Base-by-base conservation (phyloP, 1,140 invertebrate genomes). In the Metopolophium dirhodum region DNA sequence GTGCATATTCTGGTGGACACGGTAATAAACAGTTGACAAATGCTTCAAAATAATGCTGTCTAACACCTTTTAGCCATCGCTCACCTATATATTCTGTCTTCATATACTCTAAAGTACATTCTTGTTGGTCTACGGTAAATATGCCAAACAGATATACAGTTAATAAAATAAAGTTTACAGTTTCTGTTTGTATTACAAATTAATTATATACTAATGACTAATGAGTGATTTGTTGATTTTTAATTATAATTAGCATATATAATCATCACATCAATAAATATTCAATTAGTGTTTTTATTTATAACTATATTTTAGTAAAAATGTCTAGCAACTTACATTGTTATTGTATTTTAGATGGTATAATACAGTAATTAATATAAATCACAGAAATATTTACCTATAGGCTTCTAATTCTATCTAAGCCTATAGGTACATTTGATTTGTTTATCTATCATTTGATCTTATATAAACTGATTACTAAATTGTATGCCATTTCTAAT, bases 41-140 rank as follows among this genome's bases (percentile, higher is more conserved):
- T 99, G 98, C 8, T 96, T 93, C 91, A 57, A 93, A 93, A 86
- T 93, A 93, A 93, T 93, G 82, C 54, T 93, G 77, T 37, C 91
- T 82, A 45, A 93, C 91, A 45, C 91, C 77, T 93, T 94, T 91
- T 41, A 94, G 99, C 97, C 94, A 97, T 96, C 93, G 97, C 97
- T 61, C 99, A 95, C 99, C 99, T 99, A 54, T 97, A 95, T 99
- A 98, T 95, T 99, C 98, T 30, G 97, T 97, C 95, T 99, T 99
- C n/a, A 99, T 95, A 95, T 98, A 97, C 95, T 99, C 98, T 92
- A 99, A 96, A 23, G 97, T 97, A 95, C 97, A 97, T 94, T 98
- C 98, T 93, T 97, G 97, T 95, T 98, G 97, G 85, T 97, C 97
- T 97, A 49, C 94, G 95, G 94, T 91, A 93, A 93, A 94, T 92